Evolutionary conservation across 2,113 vertebrate genomes (phyloP).

Genomic region (Coryphaenoides rupestris): DNA sequence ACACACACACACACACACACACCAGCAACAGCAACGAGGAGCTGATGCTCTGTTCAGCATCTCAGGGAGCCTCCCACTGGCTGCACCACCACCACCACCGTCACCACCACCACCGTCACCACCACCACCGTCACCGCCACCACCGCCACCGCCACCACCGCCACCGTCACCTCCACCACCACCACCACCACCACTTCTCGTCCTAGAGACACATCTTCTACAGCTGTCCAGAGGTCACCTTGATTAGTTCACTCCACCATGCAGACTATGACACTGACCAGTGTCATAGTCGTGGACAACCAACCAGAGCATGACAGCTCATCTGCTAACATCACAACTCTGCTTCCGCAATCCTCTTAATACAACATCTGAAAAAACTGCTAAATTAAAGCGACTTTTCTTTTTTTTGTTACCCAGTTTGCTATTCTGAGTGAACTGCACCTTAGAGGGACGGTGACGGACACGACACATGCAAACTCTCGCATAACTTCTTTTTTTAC

Average conservation of each 20-base stretch:
- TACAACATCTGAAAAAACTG: background rate
- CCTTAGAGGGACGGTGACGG: constrained; percentile 23
- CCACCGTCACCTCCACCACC: constrained; percentile 49
- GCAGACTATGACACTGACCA: constrained; percentile 3
- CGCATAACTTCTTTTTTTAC: constrained; percentile 24
- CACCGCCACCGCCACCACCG: too few species aligned
- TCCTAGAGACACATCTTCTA: too few species aligned
- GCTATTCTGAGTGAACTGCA: background rate
- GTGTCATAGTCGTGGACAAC: constrained; percentile 43
- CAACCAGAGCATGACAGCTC: constrained; percentile 15
- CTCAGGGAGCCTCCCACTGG: constrained; percentile 61
- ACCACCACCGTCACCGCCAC: too few species aligned
- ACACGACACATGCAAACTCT: constrained; percentile 26
- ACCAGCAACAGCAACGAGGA: constrained; percentile 12
- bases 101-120: too few species aligned
- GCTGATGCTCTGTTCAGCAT: constrained; percentile 50
- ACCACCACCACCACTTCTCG: constrained; percentile 30
- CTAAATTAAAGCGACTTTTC: background rate
- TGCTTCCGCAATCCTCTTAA: too few species aligned
- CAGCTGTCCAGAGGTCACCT: constrained; percentile 69
- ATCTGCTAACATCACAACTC: too few species aligned
- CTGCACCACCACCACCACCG: constrained; percentile 39
- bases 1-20: background rate
- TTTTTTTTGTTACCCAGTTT: constrained; percentile 20
- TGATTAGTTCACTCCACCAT: constrained; percentile 54